phyloP scores from a whole-genome alignment of 2,888 invertebrate species.

The Nephrocerus scutellatus region DNA sequence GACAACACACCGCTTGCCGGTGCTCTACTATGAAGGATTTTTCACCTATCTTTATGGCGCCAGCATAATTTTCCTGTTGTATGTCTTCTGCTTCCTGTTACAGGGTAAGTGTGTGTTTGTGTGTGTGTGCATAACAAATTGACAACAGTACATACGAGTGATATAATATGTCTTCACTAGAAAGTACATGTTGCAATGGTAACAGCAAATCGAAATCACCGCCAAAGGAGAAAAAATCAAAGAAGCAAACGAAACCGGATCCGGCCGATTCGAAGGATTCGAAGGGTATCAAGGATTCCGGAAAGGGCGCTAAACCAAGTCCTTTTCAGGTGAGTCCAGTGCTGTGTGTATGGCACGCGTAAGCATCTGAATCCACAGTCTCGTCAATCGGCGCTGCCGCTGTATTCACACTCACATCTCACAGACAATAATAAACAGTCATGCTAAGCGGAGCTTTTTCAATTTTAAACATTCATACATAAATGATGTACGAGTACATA shows the following conservation, averaged over 20 bases:
- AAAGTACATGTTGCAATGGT: conserved; percentile 76
- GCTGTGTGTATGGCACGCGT: too few species aligned
- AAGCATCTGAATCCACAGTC: too few species aligned
- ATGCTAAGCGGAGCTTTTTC: too few species aligned
- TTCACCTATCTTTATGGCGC: conserved; percentile 90
- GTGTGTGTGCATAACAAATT: neutral
- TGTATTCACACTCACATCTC: too few species aligned
- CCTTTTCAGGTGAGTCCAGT: conserved; percentile 61
- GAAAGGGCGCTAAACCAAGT: conserved; percentile 59
- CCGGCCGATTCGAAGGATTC: conserved; percentile 52
- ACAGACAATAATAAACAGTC: too few species aligned
- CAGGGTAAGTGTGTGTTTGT: conserved; percentile 54
- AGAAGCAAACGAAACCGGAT: conserved; percentile 59
- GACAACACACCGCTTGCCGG: conserved; percentile 83
- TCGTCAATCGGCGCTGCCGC: too few species aligned
- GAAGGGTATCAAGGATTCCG: conserved; percentile 54
- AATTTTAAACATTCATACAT: too few species aligned
- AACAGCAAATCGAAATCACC: conserved; percentile 58
- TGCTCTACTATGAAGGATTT: conserved; percentile 91
- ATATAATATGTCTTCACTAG: conserved; percentile 40
- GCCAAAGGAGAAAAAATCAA: conserved; percentile 63
- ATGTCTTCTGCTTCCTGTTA: conserved; percentile 89
- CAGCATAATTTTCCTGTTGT: conserved; percentile 86
- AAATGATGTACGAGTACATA: too few species aligned
- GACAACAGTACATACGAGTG: conserved; percentile 1